These are phyloP conservation scores for Heteromormyrus szaboi DNA, from an alignment of 2,797 vertebrate genomes.

Conservation along the genomic window DNA sequence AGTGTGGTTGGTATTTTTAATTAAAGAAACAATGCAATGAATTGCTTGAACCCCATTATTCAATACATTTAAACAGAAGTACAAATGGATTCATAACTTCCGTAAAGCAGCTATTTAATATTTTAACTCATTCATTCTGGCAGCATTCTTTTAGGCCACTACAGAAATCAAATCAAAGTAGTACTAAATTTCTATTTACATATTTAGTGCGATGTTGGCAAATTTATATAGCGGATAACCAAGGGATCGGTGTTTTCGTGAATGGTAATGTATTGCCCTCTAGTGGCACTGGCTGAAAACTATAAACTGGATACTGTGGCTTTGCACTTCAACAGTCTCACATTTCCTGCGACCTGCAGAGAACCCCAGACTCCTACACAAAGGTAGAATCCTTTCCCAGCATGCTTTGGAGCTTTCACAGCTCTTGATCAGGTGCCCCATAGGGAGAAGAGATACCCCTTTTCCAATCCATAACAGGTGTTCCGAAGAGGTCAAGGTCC, in stretches of 20 bases:
- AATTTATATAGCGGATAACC: neutral
- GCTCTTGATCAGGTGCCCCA: conserved; percentile 32
- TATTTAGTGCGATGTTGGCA: neutral
- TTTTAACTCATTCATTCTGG: neutral
- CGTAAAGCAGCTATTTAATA: neutral
- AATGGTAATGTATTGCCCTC: conserved; percentile 12
- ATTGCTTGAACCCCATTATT: neutral
- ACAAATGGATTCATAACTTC: neutral
- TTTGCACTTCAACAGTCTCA: neutral
- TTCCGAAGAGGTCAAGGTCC: conserved; percentile 45
- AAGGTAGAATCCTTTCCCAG: neutral
- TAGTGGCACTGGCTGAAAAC: neutral
- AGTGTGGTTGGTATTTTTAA: conserved; percentile 1
- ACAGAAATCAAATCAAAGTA: neutral
- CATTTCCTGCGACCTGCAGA: neutral
- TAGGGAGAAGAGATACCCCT: conserved; percentile 53
- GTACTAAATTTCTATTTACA: conserved; percentile 3
- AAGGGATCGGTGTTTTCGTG: neutral
- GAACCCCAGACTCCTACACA: neutral
- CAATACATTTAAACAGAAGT: neutral
- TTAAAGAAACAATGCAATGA: neutral
- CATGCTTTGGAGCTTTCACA: neutral
- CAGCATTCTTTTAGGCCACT: neutral
- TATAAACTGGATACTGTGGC: neutral
- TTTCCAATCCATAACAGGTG: conserved; percentile 46